Base-by-base conservation (phyloP, 2,888 invertebrate species). In the Drosophila koepferae region DNA sequence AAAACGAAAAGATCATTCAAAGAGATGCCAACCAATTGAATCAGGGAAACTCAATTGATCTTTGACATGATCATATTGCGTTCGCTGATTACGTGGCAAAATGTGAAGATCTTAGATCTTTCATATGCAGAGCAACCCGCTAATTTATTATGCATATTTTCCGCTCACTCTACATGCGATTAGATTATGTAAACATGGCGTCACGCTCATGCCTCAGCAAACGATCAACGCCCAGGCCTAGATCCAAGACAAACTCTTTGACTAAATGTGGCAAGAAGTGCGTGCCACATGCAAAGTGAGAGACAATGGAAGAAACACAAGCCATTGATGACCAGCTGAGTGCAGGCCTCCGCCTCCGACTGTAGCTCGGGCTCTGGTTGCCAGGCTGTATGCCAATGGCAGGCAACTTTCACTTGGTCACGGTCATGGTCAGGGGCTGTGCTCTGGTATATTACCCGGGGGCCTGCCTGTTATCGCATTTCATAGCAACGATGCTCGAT, bases 381-480 rank as follows among this genome's bases (percentile, higher is more conserved):
- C 28, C 55, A 51, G 68, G 59, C 59, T 71, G 60, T 60, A 66
- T 55, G 63, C 69, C 51, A 55, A 65, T 70, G 74, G 74, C 82
- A 63, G 60, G 67, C 72, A 68, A 87, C 86, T 86, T 86, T 86
- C 87, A 84, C 89, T 77, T 89, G 84, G 86, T 84, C 89, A 89
- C 70, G 86, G 89, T 89, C 86, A 86, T 87, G 89, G 89, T 73
- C 84, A 78, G 28, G 69, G 72, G 46, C 46, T 34, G 16, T 28
- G 43, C 46, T 34, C 14, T 40, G 67, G 38, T 20, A 60, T 12
- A 40, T 41, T 60, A 58, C 54, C 55, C 64, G 56, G 49, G 23
- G 54, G 51, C 28, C 49, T 64, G 54, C 54, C 49, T 64, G 70
- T 82, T 80, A 80, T 82, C 85, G 64, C 82, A 79, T 79, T 81